phyloP scores from a whole-genome alignment of 1,140 invertebrate species.

The Ylistrum balloti region DNA sequence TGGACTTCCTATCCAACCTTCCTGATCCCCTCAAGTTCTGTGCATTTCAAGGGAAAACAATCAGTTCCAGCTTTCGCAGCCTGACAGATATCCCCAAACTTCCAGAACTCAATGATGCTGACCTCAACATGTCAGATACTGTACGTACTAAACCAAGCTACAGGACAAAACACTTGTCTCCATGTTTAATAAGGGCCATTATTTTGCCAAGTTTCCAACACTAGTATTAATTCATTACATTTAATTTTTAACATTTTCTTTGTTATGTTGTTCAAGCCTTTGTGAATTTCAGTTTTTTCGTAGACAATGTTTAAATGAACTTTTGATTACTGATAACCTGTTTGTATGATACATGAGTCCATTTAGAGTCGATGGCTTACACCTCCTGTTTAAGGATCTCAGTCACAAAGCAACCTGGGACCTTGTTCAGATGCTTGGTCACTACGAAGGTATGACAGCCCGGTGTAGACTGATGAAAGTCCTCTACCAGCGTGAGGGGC shows the following conservation, averaged over 20 bases:
- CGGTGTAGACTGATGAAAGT: constrained; percentile 93
- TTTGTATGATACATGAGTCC: too few relatives aligned
- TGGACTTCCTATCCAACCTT: constrained; percentile 95
- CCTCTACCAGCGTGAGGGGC: constrained; percentile 91
- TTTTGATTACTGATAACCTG: too few relatives aligned
- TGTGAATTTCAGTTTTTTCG: too few relatives aligned
- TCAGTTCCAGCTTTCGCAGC: constrained; percentile 90
- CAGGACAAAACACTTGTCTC: too few relatives aligned
- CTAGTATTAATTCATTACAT: too few relatives aligned
- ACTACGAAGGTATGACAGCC: constrained; percentile 88
- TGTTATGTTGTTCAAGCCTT: too few relatives aligned
- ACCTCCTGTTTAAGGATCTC: constrained; percentile 68
- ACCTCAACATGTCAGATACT: constrained; percentile 86
- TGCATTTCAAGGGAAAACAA: constrained; percentile 95
- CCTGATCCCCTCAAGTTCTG: constrained; percentile 90
- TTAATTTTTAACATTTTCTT: too few relatives aligned
- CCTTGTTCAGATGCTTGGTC: constrained; percentile 70
- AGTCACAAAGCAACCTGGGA: constrained; percentile 82
- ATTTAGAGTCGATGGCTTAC: too few relatives aligned
- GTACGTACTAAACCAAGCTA: constrained; percentile 82
- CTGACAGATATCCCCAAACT: constrained; percentile 96
- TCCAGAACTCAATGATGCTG: constrained; percentile 85
- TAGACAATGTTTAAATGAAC: too few relatives aligned
- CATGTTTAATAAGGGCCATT: too few relatives aligned
- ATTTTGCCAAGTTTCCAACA: too few relatives aligned